These are phyloP conservation scores for Cotesia chilonis DNA, from an alignment of 1,140 invertebrate genomes.

Conservation along the genomic window DNA sequence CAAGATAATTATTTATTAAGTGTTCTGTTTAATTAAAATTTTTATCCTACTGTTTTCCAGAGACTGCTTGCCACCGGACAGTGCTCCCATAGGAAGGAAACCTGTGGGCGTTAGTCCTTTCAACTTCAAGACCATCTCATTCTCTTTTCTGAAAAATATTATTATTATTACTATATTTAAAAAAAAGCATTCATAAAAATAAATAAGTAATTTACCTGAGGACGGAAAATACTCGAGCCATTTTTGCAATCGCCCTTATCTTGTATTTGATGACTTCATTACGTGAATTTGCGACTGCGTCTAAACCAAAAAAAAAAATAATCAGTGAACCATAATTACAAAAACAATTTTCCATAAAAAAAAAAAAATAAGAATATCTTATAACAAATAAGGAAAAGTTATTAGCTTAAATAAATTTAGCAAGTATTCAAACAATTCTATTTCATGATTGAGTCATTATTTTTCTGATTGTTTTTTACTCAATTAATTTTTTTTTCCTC, in stretches of 20 bases:
- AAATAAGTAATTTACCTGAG: constrained; percentile 77
- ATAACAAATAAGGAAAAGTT: no score
- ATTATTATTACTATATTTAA: constrained; percentile 7
- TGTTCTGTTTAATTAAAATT: background rate
- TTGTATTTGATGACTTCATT: constrained; percentile 99
- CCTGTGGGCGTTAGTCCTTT: constrained; percentile 99
- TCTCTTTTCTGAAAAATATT: constrained; percentile 85
- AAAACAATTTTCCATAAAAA: no score
- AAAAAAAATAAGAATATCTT: no score
- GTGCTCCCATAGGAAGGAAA: constrained; percentile 93
- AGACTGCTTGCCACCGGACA: constrained; percentile 96
- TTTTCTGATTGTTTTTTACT: no score
- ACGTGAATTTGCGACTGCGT: constrained; percentile 90
- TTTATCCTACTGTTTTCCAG: constrained; percentile 84
- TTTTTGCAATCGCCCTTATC: constrained; percentile 99
- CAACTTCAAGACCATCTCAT: constrained; percentile 97
- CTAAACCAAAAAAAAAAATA: constrained; percentile 59
- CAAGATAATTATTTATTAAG: background rate
- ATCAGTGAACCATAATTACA: background rate
- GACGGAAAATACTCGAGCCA: constrained; percentile 99
- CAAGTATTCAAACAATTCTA: no score
- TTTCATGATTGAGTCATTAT: no score
- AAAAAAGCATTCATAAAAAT: no score
- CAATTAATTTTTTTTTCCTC: no score
- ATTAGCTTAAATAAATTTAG: no score